A percentile compares a stretch with the other conserved stretches of the same genome.
Conservation (phyloP, 2,113 vertebrate genomes). For the Semnornis frantzii region DNA sequence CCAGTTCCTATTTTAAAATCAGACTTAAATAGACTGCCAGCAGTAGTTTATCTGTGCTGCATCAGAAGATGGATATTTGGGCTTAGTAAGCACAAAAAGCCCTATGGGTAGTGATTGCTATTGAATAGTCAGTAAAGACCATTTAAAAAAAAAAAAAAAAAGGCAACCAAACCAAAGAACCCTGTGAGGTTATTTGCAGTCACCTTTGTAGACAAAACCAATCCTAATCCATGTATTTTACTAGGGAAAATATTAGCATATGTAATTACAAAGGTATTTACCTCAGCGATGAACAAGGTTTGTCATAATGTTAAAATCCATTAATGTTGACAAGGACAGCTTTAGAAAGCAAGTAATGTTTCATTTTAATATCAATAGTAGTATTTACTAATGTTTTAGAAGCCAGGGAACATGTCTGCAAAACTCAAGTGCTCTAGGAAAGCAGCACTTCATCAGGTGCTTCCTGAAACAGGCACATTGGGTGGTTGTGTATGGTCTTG, state of each 20-base stretch:
- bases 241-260: background rate
- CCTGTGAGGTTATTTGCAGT: background rate
- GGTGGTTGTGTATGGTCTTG: no score
- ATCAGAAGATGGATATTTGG: constrained; percentile 43
- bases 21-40: constrained; percentile 40
- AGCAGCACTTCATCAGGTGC: background rate
- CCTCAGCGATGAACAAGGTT: background rate
- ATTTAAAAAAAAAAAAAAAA: background rate
- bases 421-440: background rate
- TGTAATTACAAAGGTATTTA: background rate
- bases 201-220: background rate
- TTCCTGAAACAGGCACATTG: background rate
- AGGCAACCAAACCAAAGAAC: background rate
- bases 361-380: background rate
- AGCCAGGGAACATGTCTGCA: background rate
- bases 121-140: background rate
- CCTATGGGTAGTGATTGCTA: constrained; percentile 37
- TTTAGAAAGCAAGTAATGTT: background rate
- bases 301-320: background rate
- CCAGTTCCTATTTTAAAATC: background rate
- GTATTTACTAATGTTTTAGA: constrained; percentile 3
- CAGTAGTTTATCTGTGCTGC: constrained; percentile 30
- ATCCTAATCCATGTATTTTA: background rate
- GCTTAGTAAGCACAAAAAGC: constrained; percentile 40
- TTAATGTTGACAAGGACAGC: background rate